Percentiles rank a stretch among this genome's conserved stretches.
These are phyloP conservation scores for Momotus momota DNA, from an alignment of 2,797 vertebrate species.

Conservation along the genomic window DNA sequence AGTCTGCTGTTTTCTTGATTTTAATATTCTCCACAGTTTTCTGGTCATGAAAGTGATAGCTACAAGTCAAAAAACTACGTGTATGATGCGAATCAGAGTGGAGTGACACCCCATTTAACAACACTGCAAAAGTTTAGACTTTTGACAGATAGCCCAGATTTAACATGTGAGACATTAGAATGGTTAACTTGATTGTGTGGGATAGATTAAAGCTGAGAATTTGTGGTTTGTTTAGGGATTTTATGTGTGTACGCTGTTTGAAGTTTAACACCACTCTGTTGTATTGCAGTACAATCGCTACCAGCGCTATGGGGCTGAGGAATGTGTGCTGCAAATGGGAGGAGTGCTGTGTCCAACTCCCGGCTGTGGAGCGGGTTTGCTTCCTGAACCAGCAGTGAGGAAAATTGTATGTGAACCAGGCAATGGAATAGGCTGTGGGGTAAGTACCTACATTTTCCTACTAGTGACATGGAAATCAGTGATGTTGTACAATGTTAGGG, in stretches of 20 bases:
- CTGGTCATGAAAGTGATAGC: not conserved
- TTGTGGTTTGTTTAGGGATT: not conserved
- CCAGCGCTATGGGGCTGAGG: constrained; percentile 87
- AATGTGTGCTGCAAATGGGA: constrained; percentile 86
- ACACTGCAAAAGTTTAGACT: not conserved
- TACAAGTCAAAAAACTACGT: rapidly evolving
- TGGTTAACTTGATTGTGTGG: not conserved
- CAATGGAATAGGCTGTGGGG: constrained; percentile 86
- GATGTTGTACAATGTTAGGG: not conserved
- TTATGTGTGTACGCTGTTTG: not conserved
- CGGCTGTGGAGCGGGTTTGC: constrained; percentile 89
- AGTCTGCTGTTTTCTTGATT: not conserved
- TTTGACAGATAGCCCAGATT: not conserved
- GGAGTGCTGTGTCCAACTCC: constrained; percentile 89
- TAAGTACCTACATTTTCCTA: constrained; percentile 64
- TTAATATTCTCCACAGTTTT: not conserved
- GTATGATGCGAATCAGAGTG: rapidly evolving
- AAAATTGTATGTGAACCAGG: constrained; percentile 82
- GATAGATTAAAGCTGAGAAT: not conserved
- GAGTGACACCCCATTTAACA: not conserved
- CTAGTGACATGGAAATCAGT: not conserved
- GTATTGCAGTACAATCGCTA: constrained; percentile 84
- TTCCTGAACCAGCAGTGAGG: constrained; percentile 79
- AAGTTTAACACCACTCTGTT: not conserved
- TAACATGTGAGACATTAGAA: not conserved